Evolutionary conservation across 23 tunicate genomes (phyloP), one percentile per base, ranked within the genome.

Genomic region (Trididemnum clinides): DNA sequence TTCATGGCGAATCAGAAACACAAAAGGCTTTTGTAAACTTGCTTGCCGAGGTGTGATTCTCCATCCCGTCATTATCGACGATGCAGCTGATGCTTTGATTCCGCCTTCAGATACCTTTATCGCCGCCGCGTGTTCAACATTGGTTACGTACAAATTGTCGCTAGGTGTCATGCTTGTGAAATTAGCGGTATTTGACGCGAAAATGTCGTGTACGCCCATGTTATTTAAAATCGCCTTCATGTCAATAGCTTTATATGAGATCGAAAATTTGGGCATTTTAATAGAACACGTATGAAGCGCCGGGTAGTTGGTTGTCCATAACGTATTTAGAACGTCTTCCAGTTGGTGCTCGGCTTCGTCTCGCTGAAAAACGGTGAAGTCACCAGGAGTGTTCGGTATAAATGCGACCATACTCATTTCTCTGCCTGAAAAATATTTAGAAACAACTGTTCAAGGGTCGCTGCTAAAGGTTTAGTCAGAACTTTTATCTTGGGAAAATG

Each of bases 251-350:
- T 51, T 73, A 80, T 71, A 69, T 7, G 79, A 18, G 35, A 88
- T 66, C 28, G 85, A 72, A 80, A 93, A 93, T 59, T 93, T 93
- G 15, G 98, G 98, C 89, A 93, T 79, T 12, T 39, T 72, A 19
- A 84, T 39, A 57, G 33, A 85, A 62, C 88, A 33, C 32, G 69
- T 20, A 28, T 64, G 85, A 18, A 19, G 28, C 5, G 20, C 15
- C 12, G 54, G 66, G 3, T n/a, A n/a, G 75, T n/a, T 32, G 19
- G 37, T 29, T 28, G 19, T 66, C 37, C 37, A 29, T 5, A 32
- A 3, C n/a, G 7, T 34, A 34, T 12, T 25, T 37, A 39, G 3
- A 26, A 37, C 57, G 7, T 66, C 37, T 29, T 73, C 19, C 3
- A 73, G 29, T 2, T 7, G 25, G 30, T 7, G 12, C 18, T 54